These are phyloP conservation scores for Drosophila bipectinata DNA, from an alignment of 1,140 invertebrate species.

Conservation along the genomic window DNA sequence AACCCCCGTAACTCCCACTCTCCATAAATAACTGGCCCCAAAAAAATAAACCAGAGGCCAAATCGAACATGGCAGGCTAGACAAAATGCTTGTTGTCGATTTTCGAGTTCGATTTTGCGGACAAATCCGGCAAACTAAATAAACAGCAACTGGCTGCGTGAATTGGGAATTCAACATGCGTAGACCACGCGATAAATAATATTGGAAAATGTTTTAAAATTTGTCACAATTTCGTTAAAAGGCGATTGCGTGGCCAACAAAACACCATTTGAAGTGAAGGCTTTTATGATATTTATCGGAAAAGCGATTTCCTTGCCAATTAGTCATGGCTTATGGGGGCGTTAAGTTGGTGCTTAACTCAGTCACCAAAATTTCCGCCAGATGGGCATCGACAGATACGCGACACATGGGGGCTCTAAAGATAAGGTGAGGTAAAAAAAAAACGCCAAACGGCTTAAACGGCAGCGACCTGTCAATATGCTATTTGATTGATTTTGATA, in stretches of 20 bases:
- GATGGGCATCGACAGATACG: constrained; percentile 62
- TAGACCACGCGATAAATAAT: constrained; percentile 62
- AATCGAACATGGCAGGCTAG: constrained; percentile 66
- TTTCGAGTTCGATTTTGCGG: constrained; percentile 37
- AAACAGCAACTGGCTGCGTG: constrained; percentile 43
- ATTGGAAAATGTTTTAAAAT: constrained; percentile 55
- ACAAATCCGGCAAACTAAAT: constrained; percentile 35
- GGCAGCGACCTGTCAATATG: constrained; percentile 68
- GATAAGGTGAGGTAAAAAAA: constrained; percentile 49
- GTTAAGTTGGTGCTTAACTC: constrained; percentile 56
- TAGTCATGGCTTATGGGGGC: constrained; percentile 73
- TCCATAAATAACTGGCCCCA: background rate
- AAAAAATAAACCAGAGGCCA: constrained; percentile 53
- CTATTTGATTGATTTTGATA: constrained; percentile 63
- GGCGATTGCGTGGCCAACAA: constrained; percentile 49
- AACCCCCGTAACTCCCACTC: constrained; percentile 6
- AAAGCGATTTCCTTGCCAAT: constrained; percentile 70
- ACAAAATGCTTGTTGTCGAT: constrained; percentile 71
- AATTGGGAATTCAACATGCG: constrained; percentile 69
- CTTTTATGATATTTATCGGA: constrained; percentile 49
- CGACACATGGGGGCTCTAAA: constrained; percentile 32
- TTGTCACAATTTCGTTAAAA: constrained; percentile 52
- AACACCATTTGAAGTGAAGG: constrained; percentile 25
- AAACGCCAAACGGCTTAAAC: constrained; percentile 49
- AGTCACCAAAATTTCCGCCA: constrained; percentile 55